phyloP scores from a whole-genome alignment of 2,888 invertebrate genomes.

The Nephrotoma flavescens region DNA sequence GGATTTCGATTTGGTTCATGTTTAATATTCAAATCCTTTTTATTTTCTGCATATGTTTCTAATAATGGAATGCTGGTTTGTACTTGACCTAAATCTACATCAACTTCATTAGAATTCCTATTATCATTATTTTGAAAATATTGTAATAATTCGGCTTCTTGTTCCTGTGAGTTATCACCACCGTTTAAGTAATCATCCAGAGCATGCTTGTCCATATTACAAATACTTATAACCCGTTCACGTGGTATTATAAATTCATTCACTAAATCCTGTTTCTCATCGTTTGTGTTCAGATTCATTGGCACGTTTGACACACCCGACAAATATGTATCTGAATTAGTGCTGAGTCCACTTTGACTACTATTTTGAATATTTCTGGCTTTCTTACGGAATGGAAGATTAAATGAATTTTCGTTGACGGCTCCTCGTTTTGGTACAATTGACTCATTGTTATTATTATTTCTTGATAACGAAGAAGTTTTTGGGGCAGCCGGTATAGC shows the following conservation, averaged over 20 bases:
- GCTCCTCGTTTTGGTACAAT: not conserved
- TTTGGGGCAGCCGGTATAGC: slow-evolving; percentile 18
- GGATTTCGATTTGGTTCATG: slow-evolving; percentile 9
- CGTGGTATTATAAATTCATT: slow-evolving; percentile 39
- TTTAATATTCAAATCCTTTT: slow-evolving; percentile 5
- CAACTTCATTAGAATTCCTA: slow-evolving; percentile 23
- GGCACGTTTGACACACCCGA: slow-evolving; percentile 23
- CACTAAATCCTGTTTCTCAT: slow-evolving; percentile 18
- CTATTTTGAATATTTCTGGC: not conserved
- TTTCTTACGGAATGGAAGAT: not conserved
- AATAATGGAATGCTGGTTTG: slow-evolving; percentile 9
- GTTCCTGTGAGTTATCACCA: slow-evolving; percentile 60
- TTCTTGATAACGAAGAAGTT: not conserved
- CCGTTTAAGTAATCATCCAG: slow-evolving; percentile 68
- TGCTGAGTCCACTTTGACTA: slow-evolving; percentile 14
- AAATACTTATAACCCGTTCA: slow-evolving; percentile 57
- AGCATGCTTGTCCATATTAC: slow-evolving; percentile 65
- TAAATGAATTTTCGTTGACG: not conserved
- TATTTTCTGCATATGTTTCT: slow-evolving; percentile 13
- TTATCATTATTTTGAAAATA: slow-evolving; percentile 46
- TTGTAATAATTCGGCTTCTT: slow-evolving; percentile 70
- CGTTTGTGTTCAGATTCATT: slow-evolving; percentile 14
- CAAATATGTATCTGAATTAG: slow-evolving; percentile 2
- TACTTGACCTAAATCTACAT: slow-evolving; percentile 1
- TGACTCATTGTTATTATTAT: not conserved